A percentile compares a stretch with the other conserved stretches of the same genome.
These are phyloP conservation scores for Hipposideros larvatus DNA, from an alignment of 2,797 vertebrate species.

Conservation along the genomic window DNA sequence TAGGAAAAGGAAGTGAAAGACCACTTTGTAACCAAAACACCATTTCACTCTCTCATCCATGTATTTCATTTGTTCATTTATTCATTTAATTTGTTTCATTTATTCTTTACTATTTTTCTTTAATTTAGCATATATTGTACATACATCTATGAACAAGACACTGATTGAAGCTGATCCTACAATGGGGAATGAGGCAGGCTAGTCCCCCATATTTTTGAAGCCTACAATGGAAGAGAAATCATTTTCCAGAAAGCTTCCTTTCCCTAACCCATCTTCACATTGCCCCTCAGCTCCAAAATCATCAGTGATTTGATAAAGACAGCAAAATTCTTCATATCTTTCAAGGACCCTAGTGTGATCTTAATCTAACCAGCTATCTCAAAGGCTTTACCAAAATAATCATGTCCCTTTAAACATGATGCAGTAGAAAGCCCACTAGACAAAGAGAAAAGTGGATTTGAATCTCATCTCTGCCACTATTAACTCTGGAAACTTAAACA, in stretches of 20 bases:
- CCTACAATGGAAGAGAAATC: neutral
- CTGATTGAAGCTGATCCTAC: neutral
- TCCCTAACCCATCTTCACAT: neutral
- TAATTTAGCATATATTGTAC: slow-evolving; percentile 1
- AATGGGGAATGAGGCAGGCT: neutral
- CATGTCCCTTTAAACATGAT: slow-evolving; percentile 7
- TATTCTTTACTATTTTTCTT: neutral
- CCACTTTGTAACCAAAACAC: neutral
- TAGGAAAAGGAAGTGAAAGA: neutral
- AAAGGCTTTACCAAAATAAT: slow-evolving; percentile 31
- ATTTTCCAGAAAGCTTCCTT: slow-evolving; percentile 36
- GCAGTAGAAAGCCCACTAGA: neutral
- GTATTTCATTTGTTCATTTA: neutral
- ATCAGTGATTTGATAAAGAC: slow-evolving; percentile 28
- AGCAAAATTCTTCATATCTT: neutral
- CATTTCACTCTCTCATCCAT: neutral
- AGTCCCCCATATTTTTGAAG: neutral
- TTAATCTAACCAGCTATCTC: neutral
- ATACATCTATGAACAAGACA: neutral
- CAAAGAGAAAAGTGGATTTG: neutral
- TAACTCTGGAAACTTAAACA: slow-evolving; percentile 43
- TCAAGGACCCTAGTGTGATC: neutral
- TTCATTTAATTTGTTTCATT: neutral
- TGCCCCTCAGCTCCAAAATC: slow-evolving; percentile 11
- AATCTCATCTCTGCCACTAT: slow-evolving; percentile 14